Base-by-base conservation (phyloP, 2,888 invertebrate genomes). In the Lamproptera curius region DNA sequence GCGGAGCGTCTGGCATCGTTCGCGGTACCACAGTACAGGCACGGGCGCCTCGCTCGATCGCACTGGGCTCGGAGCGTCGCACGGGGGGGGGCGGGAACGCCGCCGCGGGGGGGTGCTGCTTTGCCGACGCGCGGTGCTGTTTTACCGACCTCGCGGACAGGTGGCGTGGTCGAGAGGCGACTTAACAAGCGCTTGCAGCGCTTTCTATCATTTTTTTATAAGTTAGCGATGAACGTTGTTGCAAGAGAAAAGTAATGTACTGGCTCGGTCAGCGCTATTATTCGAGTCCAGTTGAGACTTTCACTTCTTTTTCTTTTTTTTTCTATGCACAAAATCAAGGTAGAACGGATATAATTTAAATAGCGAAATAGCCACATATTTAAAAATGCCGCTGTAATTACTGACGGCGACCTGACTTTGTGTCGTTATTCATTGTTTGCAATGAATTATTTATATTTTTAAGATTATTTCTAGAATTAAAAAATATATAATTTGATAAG, bases 11-110 rank as follows among this genome's bases (percentile, higher is more conserved):
- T 71, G 70, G 72, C 82, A 76, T 79, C 65, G 63, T 71, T 59
- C 58, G 55, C 56, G 48, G 57, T 58, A 57, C 57, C 54, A 55
- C 59, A 57, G 57, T 63, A 67, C 70, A 65, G 66, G 77, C 77
- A 77, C 78, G 70, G 76, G 65, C 72, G 75, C 76, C 63, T 74
- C 85, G 84, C 86, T 86, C 86, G 84, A 85, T 86, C 77, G 75
- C 73, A 85, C 86, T 85, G 83, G 73, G 61, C 63, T 66, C 62
- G 66, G 2, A 2, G 31, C 56, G 55, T 49, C 56, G 57, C 60
- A 66, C 54, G 61, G 58, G 52, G 53, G 42, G 56, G 48, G 51
- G 58, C 49, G 77, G 66, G 67, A 66, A 62, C 68, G 59, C 51
- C 50, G 60, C 57, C 64, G 68, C 70, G 71, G 74, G 73, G 69